A percentile compares a stretch with the other conserved stretches of the same genome.
Conservation (phyloP, 1,140 invertebrate species). For the Propsilocerus akamusi region DNA sequence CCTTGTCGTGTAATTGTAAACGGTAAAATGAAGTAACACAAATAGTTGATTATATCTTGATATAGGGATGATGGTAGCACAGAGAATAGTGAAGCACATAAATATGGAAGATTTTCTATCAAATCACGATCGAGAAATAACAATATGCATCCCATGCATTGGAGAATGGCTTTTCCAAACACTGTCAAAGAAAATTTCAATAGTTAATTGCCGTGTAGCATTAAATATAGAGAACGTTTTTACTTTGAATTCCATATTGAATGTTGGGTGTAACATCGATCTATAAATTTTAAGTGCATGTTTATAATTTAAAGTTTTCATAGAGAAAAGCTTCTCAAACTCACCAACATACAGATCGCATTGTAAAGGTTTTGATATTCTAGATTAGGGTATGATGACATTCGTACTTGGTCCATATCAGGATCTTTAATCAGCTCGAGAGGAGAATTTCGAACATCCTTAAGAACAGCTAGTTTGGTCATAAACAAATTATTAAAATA, state of each 20-base stretch:
- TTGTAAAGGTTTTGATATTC: constrained; percentile 90
- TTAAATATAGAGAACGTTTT: constrained; percentile 8
- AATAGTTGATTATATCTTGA: constrained; percentile 84
- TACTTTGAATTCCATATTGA: constrained; percentile 66
- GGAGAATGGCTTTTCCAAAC: constrained; percentile 77
- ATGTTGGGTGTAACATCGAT: constrained; percentile 66
- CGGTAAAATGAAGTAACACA: constrained; percentile 92
- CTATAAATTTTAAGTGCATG: constrained; percentile 13
- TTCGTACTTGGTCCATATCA: constrained; percentile 63
- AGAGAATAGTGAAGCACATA: constrained; percentile 83
- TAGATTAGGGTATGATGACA: constrained; percentile 82
- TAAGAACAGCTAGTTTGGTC: constrained; percentile 57
- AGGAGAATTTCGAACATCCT: constrained; percentile 84
- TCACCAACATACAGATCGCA: constrained; percentile 54
- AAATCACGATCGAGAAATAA: constrained; percentile 93
- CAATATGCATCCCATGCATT: constrained; percentile 78
- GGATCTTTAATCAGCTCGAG: constrained; percentile 74
- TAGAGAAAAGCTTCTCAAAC: too few relatives aligned
- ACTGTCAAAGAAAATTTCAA: constrained; percentile 34
- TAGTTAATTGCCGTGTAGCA: background rate
- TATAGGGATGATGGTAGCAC: constrained; percentile 79
- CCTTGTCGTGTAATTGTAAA: constrained; percentile 71
- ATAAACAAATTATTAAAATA: constrained; percentile 6
- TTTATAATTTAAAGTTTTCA: too few relatives aligned
- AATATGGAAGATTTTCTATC: constrained; percentile 86